Evolutionary conservation across 2,797 vertebrate species (phyloP), one percentile per base, ranked within the genome.

Genomic region (Australoheros facetus): DNA sequence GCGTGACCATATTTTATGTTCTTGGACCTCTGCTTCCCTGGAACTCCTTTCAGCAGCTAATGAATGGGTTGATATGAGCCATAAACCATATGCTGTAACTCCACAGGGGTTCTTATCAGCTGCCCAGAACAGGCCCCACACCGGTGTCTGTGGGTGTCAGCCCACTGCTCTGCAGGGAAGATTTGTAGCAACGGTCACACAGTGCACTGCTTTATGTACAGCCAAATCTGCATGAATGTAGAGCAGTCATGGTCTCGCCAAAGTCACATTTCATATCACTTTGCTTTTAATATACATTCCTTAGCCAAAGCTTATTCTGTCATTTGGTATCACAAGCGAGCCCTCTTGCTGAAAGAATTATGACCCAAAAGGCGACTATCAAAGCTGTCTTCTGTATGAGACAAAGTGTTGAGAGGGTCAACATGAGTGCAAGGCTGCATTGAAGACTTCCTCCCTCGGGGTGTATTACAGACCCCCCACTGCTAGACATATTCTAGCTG

Each of bases 41-140:
- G 32, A 73, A 39, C 59, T 83, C 69, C 78, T 92, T 92, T 89
- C 82, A 91, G 86, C 77, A 81, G 85, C 83, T 88, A 89, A 87
- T 81, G 79, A 64, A 81, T 17, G 55, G 66, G 30, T 86, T 86
- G 66, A 89, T 92, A 86, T 79, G 73, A 86, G 71, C 86, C 87
- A 87, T 87, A 90, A 85, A 90, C 71, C 73, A 84, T 86, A 58
- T 57, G 80, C 80, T 57, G 75, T 86, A 87, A 88, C 77, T 86
- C 81, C 86, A 83, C 81, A 56, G 81, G 84, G 83, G 73, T 85
- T 90, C 90, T 93, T 94, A 94, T 92, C 91, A 90, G 88, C 76
- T 70, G 56, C 80, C 85, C 87, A 89, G 81, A 82, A 58, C 80
- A 87, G 85, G 82, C 85, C 86, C 83, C 78, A 83, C 87, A 85